Conservation (phyloP, 2,113 vertebrate species). For the Trichechus manatus region DNA sequence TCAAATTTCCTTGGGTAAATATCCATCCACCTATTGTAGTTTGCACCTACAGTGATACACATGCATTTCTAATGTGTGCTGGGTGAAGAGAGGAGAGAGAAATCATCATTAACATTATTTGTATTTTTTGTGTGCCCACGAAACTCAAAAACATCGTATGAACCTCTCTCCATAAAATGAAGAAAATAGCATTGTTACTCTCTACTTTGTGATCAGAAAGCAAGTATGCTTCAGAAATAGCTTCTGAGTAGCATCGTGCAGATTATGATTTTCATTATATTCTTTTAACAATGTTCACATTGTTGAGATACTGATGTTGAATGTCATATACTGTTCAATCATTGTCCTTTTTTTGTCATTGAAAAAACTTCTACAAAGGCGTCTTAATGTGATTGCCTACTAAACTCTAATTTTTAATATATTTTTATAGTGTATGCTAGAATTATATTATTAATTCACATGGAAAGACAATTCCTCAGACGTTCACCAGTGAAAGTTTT, state of each 20-base stretch:
- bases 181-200: slow-evolving; percentile 63
- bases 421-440: neutral
- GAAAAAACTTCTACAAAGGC: neutral
- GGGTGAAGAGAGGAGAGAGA: slow-evolving; percentile 67
- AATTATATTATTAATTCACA: neutral
- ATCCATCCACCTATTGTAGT: slow-evolving; percentile 84
- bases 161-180: slow-evolving; percentile 72
- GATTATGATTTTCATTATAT: neutral
- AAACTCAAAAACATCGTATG: slow-evolving; percentile 73
- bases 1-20: slow-evolving; percentile 90
- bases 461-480: neutral
- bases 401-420: neutral
- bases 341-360: neutral
- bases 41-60: slow-evolving; percentile 73
- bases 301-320: neutral
- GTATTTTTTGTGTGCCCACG: slow-evolving; percentile 65
- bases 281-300: neutral
- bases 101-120: slow-evolving; percentile 72
- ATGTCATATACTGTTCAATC: neutral
- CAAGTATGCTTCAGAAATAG: neutral
- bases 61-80: slow-evolving; percentile 79
- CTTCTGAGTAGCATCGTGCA: neutral
- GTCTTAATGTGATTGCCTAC: neutral
- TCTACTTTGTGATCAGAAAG: slow-evolving; percentile 28
- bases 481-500: neutral